Evolutionary conservation across 2,888 invertebrate genomes (phyloP), one percentile per base, ranked within the genome.

Genomic region (Acanthopleura granulata): DNA sequence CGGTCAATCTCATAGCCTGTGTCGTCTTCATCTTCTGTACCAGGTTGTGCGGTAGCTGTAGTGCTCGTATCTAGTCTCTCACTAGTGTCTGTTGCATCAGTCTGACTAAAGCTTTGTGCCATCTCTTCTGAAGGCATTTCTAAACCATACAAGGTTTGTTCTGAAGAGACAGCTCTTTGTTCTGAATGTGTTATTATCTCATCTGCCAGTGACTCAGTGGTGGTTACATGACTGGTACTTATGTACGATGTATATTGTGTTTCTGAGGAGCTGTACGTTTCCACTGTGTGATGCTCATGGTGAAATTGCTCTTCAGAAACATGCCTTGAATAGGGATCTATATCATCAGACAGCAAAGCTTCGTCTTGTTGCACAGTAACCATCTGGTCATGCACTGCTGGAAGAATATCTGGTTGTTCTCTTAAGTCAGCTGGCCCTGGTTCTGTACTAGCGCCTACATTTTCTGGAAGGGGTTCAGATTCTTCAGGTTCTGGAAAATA

Each of bases 401-500:
- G 57, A n/a, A n/a, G n/a, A n/a, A 57, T 57, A 22, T 57, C 22
- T 57, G 57, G 22, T n/a, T n/a, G n/a, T 22, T 57, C n/a, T 22
- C 22, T 22, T 57, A 18, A 18, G 22, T 18, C 57, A 9, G 57
- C 6, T n/a, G 18, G 57, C 3, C 18, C 12, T 22, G 57, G 57
- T 57, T 57, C 57, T n/a, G 57, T n/a, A 18, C 22, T 12, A 57
- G 22, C n/a, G 9, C 22, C 57, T 12, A 57, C 57, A 57, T 57
- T 18, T 27, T 27, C 22, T 66, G 66, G 29, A 3, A 66, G 29
- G 6, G 29, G 29, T 27, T 66, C 27, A 66, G 71, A 76, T 15
- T 76, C 73, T 77, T 89, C 88, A 75, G 85, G 85, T 82, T 92
- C 92, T 30, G 92, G 91, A 74, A 89, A 87, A 81, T 91, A 92